Conservation (phyloP, 2,888 invertebrate genomes). For the Pristionchus japonicus region DNA sequence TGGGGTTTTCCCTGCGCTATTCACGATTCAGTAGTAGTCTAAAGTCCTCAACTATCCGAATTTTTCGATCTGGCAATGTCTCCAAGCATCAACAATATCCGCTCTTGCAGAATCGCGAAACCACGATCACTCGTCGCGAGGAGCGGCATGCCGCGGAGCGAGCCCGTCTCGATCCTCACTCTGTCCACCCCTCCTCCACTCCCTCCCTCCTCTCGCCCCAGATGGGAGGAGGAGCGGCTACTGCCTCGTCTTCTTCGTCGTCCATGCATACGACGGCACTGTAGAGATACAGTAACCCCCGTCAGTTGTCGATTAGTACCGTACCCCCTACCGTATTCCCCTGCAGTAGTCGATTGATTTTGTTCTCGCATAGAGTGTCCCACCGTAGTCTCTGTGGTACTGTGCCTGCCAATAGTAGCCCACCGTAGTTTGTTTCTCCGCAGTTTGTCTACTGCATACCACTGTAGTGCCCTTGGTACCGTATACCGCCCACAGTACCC, state of each 20-base stretch:
- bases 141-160: slow-evolving; percentile 26
- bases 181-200: background rate
- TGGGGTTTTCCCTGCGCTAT: no score
- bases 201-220: background rate
- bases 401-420: background rate
- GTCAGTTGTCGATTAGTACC: background rate
- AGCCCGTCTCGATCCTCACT: background rate
- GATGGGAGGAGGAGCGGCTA: background rate
- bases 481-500: background rate
- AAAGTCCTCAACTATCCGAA: no score
- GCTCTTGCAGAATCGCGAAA: slow-evolving; percentile 22
- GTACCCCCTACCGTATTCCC: background rate
- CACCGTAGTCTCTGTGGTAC: background rate
- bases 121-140: background rate
- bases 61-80: no score
- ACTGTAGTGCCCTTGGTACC: background rate
- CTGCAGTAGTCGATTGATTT: background rate
- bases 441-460: no score
- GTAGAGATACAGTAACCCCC: slow-evolving; percentile 14
- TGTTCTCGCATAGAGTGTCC: background rate
- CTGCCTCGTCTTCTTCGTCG: background rate
- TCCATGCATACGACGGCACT: slow-evolving; percentile 28
- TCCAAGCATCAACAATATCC: background rate
- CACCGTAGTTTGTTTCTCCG: no score
- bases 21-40: no score